These are phyloP conservation scores for Ailuropoda melanoleuca DNA, from an alignment of 2,113 vertebrate species.

Conservation along the genomic window DNA sequence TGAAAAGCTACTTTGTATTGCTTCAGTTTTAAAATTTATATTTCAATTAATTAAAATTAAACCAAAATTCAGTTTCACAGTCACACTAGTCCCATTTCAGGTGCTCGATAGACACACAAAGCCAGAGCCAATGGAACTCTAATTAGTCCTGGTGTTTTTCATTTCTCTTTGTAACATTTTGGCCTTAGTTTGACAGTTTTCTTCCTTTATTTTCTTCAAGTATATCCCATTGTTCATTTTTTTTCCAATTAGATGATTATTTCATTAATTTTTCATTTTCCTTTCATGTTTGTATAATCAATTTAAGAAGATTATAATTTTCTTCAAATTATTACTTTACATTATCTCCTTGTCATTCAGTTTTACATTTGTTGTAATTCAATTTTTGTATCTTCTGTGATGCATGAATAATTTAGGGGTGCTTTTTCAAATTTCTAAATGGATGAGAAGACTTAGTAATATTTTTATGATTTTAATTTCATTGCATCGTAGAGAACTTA, in stretches of 20 bases:
- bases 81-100: background rate
- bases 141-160: background rate
- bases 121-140: background rate
- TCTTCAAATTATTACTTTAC: conserved; percentile 15
- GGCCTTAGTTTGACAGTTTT: background rate
- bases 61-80: background rate
- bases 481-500: background rate
- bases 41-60: conserved; percentile 29
- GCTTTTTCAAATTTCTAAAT: background rate
- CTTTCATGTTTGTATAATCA: conserved; percentile 11
- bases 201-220: background rate
- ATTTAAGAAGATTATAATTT: conserved; percentile 42
- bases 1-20: background rate
- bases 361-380: conserved; percentile 26
- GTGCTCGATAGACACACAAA: background rate
- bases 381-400: background rate
- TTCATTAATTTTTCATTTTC: background rate
- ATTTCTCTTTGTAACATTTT: conserved; percentile 24
- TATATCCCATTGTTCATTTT: background rate
- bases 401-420: conserved; percentile 29
- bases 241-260: background rate
- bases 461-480: conserved; percentile 10
- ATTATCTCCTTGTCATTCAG: conserved; percentile 12
- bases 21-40: background rate
- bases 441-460: background rate